These are phyloP conservation scores for Nanorana parkeri DNA, from an alignment of 2,113 vertebrate genomes.

Conservation along the genomic window DNA sequence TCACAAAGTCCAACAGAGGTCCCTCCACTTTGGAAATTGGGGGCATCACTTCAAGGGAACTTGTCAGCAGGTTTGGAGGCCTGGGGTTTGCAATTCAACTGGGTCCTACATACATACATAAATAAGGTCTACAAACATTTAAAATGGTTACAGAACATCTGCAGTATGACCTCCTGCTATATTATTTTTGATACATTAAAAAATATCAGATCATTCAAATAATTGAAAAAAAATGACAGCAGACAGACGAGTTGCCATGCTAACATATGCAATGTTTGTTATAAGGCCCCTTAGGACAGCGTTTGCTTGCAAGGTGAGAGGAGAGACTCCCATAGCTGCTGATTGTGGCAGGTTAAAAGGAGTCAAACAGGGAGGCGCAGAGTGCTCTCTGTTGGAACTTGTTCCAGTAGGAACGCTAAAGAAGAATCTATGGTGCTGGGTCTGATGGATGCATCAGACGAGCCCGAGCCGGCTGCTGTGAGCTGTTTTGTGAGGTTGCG, in stretches of 20 bases:
- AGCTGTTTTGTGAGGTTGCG: not conserved
- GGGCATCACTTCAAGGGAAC: no score
- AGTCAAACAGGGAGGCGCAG: constrained; percentile 13
- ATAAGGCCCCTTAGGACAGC: constrained; percentile 15
- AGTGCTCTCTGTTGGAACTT: constrained; percentile 43
- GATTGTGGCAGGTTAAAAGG: constrained; percentile 17
- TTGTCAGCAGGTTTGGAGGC: no score
- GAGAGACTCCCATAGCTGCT: constrained; percentile 27
- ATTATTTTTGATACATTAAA: constrained; percentile 35
- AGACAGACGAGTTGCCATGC: not conserved
- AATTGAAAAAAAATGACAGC: not conserved
- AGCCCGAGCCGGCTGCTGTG: constrained; percentile 44
- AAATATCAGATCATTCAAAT: not conserved
- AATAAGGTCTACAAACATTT: constrained; percentile 29
- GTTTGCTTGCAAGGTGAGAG: constrained; percentile 37
- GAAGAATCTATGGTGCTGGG: constrained; percentile 17
- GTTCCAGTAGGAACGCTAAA: constrained; percentile 34
- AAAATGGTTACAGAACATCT: constrained; percentile 33
- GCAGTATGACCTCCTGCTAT: constrained; percentile 17
- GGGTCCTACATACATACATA: not conserved
- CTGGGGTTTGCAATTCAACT: no score
- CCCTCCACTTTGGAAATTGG: no score
- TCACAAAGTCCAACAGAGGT: no score
- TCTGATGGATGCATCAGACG: constrained; percentile 41
- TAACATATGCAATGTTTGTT: not conserved